phyloP scores from a whole-genome alignment of 2,797 vertebrate genomes.

The Acrossocheilus wenchowensis region DNA sequence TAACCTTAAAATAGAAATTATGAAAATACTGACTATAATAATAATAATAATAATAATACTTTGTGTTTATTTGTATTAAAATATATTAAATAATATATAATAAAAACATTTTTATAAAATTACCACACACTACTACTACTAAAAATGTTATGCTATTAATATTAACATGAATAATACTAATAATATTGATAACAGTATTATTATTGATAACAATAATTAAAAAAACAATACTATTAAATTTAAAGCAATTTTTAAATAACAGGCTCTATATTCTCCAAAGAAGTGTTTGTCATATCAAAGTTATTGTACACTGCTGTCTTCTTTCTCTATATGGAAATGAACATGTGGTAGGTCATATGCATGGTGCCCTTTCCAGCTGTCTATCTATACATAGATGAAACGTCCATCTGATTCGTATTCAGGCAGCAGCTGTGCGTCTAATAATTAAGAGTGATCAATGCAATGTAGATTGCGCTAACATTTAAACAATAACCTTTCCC shows the following conservation, averaged over 20 bases:
- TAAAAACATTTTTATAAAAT: not conserved
- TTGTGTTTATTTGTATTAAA: too few species aligned
- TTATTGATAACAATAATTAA: not conserved
- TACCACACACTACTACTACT: not conserved
- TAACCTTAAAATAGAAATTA: not conserved
- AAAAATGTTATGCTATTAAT: not conserved
- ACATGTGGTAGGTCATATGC: conserved; percentile 62
- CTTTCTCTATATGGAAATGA: conserved; percentile 55
- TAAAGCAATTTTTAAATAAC: not conserved
- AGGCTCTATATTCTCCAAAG: conserved; percentile 1
- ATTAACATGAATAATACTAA: not conserved
- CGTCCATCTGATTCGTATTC: conserved; percentile 48
- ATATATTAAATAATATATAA: not conserved
- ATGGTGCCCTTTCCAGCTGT: conserved; percentile 64
- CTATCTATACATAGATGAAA: conserved; percentile 63
- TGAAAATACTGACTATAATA: too few species aligned
- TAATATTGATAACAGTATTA: not conserved
- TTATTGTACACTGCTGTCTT: conserved; percentile 34
- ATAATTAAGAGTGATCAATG: conserved; percentile 59
- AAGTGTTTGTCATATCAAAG: conserved; percentile 41
- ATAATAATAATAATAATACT: too few species aligned
- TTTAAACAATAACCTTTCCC: conserved; percentile 19
- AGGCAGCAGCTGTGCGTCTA: conserved; percentile 57
- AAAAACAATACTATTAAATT: not conserved
- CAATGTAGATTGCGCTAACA: conserved; percentile 51